Percentiles rank a stretch among this genome's conserved stretches.
phyloP scores from a whole-genome alignment of 1,140 invertebrate species.

The Whitmania pigra region DNA sequence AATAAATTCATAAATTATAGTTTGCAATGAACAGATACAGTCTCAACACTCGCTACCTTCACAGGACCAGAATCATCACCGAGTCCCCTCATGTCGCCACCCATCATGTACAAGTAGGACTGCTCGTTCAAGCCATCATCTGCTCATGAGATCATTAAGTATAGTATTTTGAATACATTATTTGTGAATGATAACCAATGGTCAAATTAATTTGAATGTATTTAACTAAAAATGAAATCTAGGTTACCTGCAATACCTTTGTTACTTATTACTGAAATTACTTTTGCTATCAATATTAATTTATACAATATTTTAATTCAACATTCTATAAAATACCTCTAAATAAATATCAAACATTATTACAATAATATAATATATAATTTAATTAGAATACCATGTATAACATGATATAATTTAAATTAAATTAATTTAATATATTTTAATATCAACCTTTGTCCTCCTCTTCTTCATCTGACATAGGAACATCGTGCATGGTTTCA shows the following conservation, averaged over 20 bases:
- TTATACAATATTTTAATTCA: too few relatives aligned
- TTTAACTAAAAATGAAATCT: background rate
- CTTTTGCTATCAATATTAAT: too few relatives aligned
- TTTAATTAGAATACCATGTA: background rate
- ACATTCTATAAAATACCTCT: too few relatives aligned
- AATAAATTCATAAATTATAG: too few relatives aligned
- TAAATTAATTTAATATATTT: background rate
- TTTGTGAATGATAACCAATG: background rate
- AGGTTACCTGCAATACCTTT: background rate
- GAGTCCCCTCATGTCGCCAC: constrained; percentile 48
- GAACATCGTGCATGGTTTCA: constrained; percentile 94
- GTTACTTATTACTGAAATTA: background rate
- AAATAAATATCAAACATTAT: background rate
- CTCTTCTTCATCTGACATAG: constrained; percentile 98
- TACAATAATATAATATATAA: too few relatives aligned
- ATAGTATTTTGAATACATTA: background rate
- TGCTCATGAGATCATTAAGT: constrained; percentile 44
- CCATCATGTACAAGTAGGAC: constrained; percentile 78
- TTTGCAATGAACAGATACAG: too few relatives aligned
- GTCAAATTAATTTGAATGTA: background rate
- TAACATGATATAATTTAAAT: too few relatives aligned
- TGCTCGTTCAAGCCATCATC: constrained; percentile 80
- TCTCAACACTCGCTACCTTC: background rate
- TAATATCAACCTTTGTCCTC: constrained; percentile 56
- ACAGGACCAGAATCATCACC: background rate